Evolutionary conservation across 2,888 invertebrate species (phyloP), one percentile per base, ranked within the genome.

Genomic region (Drosophila austrosaltans): DNA sequence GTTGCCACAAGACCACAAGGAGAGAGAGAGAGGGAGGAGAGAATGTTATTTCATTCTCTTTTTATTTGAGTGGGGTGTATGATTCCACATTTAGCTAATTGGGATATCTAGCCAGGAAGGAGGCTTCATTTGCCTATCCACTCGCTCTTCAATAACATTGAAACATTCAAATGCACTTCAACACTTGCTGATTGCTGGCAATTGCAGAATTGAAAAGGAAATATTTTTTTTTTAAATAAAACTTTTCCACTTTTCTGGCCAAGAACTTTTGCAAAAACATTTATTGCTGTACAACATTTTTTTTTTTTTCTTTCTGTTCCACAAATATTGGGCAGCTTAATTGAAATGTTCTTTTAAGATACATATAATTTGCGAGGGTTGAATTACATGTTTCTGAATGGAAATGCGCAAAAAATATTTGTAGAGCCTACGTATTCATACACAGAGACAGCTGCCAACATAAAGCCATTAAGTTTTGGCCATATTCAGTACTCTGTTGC

Each of bases 381-480:
- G 12, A 25, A 12, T 48, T 25, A 22, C 48, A 12, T 8, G 16
- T 42, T 42, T 42, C 5, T 42, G 42, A 16, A 42, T 42, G 12
- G 12, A 44, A 44, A 20, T 44, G 20, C n/a, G 3, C 10, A 10
- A 25, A 12, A 53, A 28, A 5, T 36, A 10, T 54, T 28, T 7
- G 1, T 20, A 20, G 53, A 53, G 16, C 5, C 1, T 20, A 32
- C 32, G 30, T 30, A 20, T 10, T 22, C 20, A 32, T 16, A 32
- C 32, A 56, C 56, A 25, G 20, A 12, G 5, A 22, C 57, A 57
- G 6, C 12, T 63, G 22, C 53, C 39, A 16, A 42, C 16, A 57
- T 72, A 66, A n/a, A n/a, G 8, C 59, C 76, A 81, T 86, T 82
- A 75, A 79, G 77, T 79, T 69, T 59, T 69, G 75, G 71, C 63